Conservation (phyloP, 1,140 invertebrate genomes). For the Penaeus indicus region DNA sequence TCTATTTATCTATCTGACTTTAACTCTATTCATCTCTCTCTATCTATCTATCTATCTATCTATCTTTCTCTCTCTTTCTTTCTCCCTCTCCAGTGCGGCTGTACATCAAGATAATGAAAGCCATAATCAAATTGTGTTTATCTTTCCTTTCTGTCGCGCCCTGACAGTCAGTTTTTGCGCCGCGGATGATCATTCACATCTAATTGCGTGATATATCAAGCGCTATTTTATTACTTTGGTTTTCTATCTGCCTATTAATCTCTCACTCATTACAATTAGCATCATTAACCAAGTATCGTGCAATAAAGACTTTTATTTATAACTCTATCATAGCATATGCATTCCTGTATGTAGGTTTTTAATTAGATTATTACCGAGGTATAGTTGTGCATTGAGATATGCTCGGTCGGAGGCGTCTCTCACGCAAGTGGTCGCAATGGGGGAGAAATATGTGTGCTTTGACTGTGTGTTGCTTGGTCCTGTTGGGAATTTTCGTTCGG, state of each 20-base stretch:
- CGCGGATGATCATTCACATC: background rate
- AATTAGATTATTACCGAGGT: background rate
- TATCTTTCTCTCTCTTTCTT: no score
- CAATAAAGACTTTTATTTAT: background rate
- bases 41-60: no score
- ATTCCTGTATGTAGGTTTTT: background rate
- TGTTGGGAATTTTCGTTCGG: no score
- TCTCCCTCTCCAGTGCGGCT: background rate
- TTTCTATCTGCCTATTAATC: no score
- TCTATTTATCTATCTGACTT: no score
- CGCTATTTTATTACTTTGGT: background rate
- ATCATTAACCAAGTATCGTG: constrained; percentile 9
- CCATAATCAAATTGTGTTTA: constrained; percentile 21
- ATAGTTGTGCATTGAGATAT: no score
- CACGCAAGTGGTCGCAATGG: no score
- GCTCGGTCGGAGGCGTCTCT: no score
- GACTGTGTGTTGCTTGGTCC: no score
- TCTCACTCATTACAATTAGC: background rate
- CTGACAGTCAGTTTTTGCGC: background rate
- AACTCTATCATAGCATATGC: constrained; percentile 5
- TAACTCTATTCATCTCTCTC: no score
- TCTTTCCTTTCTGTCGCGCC: background rate
- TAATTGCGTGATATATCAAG: constrained; percentile 11
- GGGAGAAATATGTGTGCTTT: no score
- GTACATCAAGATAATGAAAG: constrained; percentile 26